Evolutionary conservation across 1,140 invertebrate genomes (phyloP).

Genomic region (Nymphalis io): DNA sequence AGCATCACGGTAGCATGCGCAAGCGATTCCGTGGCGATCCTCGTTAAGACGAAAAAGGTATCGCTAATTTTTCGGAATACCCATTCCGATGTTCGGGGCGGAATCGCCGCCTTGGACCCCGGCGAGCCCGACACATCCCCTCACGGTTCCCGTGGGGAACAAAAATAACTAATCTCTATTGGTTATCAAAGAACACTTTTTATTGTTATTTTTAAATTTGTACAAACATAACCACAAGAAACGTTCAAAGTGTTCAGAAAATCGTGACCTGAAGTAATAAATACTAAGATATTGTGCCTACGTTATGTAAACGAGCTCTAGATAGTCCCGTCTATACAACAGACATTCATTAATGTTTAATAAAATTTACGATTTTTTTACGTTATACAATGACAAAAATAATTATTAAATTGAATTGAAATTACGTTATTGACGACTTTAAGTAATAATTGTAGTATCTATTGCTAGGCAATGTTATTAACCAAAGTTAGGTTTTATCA

Average conservation of each 20-base stretch:
- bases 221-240: background rate
- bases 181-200: background rate
- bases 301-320: conserved; percentile 1
- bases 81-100: too few species aligned
- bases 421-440: background rate
- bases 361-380: background rate
- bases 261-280: conserved; percentile 33
- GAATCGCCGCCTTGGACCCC: too few species aligned
- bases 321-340: background rate
- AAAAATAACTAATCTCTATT: background rate
- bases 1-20: too few species aligned
- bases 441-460: conserved; percentile 6
- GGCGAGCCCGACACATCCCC: too few species aligned
- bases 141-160: background rate
- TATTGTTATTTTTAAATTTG: background rate
- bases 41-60: too few species aligned
- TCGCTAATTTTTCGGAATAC: too few species aligned
- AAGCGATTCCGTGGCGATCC: too few species aligned
- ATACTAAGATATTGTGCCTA: conserved; percentile 27
- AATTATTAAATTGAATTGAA: background rate
- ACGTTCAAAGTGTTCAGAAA: conserved; percentile 13
- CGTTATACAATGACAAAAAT: background rate
- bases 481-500: conserved; percentile 30
- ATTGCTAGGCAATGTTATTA: conserved; percentile 19
- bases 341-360: background rate